A percentile compares a stretch with the other conserved stretches of the same genome.
Conservation (phyloP, 2,797 vertebrate species). For the Holocentrus rufus region DNA sequence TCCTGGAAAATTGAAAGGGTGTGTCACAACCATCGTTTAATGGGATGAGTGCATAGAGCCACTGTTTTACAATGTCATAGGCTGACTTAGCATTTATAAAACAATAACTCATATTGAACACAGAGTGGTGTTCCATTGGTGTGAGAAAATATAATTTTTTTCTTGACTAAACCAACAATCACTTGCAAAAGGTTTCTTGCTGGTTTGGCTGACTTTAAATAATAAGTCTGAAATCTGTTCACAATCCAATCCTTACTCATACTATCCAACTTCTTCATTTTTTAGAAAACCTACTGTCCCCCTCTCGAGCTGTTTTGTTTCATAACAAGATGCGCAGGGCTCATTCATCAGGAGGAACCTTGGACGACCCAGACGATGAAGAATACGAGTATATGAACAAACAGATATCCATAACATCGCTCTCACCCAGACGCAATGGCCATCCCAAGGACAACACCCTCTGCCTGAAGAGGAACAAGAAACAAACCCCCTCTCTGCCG, state of each 20-base stretch:
- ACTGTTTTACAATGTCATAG: too few species aligned
- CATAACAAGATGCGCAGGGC: slow-evolving; percentile 64
- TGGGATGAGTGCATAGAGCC: too few species aligned
- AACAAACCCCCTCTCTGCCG: slow-evolving; percentile 62
- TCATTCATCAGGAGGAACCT: slow-evolving; percentile 48
- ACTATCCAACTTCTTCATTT: slow-evolving; percentile 9
- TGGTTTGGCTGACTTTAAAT: neutral
- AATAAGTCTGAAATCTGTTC: neutral
- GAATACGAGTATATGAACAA: slow-evolving; percentile 88
- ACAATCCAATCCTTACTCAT: neutral
- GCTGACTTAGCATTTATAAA: neutral
- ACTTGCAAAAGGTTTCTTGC: neutral
- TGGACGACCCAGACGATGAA: slow-evolving; percentile 72
- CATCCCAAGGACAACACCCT: slow-evolving; percentile 46
- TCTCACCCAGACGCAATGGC: slow-evolving; percentile 51
- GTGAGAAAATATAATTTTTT: neutral
- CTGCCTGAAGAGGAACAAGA: slow-evolving; percentile 60
- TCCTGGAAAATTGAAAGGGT: neutral
- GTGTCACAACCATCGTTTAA: too few species aligned
- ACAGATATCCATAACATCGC: slow-evolving; percentile 61
- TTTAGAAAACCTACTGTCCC: slow-evolving; percentile 73
- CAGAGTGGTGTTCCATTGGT: neutral
- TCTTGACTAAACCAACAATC: neutral
- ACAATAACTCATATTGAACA: neutral
- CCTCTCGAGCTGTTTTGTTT: slow-evolving; percentile 51